Evolutionary conservation across 2,113 vertebrate species (phyloP).

Genomic region (Phrynosoma blainvillii): DNA sequence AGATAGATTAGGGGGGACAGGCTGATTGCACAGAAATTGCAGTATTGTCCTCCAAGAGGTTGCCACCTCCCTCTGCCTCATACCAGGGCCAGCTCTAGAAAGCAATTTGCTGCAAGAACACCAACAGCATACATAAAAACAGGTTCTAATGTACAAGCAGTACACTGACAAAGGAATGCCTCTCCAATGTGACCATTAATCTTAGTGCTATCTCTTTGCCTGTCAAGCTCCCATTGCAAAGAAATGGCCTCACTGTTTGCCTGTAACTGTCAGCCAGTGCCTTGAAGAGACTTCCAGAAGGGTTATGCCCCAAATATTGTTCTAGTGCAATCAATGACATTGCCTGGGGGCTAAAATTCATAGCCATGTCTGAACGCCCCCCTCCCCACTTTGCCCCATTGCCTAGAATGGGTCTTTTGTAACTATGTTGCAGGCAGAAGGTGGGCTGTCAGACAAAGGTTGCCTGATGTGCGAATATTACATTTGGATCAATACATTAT

Average conservation of each 20-base stretch:
- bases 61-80: too few relatives aligned
- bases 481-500: conserved; percentile 52
- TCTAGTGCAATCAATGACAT: not conserved
- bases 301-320: not conserved
- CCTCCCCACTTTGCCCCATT: not conserved
- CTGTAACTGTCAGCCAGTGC: too few relatives aligned
- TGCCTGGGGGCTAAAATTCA: not conserved
- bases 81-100: too few relatives aligned
- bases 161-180: too few relatives aligned
- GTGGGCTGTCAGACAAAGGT: conserved; percentile 37
- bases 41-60: too few relatives aligned
- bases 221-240: not conserved
- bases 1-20: too few relatives aligned
- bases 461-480: conserved; percentile 41
- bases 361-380: not conserved
- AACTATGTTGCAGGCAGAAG: conserved; percentile 24
- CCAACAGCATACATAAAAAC: not conserved
- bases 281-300: not conserved
- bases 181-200: not conserved
- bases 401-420: conserved; percentile 2
- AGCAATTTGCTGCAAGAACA: not conserved
- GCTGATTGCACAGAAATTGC: too few relatives aligned
- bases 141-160: not conserved
- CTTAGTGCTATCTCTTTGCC: too few relatives aligned
- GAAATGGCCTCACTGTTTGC: not conserved